These are phyloP conservation scores for Drosophila birchii DNA, from an alignment of 2,888 invertebrate species.

Conservation along the genomic window DNA sequence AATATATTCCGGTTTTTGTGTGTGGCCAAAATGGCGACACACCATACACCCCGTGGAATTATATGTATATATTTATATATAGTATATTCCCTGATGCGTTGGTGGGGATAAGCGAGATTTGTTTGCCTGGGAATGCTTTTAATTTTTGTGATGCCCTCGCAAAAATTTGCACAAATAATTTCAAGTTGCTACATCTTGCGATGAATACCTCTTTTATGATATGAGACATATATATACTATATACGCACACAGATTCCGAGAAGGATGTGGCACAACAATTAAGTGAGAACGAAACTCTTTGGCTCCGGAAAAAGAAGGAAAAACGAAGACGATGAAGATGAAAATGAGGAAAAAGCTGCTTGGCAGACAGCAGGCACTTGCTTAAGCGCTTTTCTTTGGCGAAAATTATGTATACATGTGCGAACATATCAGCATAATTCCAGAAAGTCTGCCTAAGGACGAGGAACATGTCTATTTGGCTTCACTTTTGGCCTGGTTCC, in stretches of 20 bases:
- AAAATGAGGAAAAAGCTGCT: constrained; percentile 35
- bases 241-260: neutral
- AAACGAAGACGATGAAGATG: constrained; percentile 10
- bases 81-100: constrained; percentile 2
- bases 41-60: neutral
- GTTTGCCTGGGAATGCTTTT: constrained; percentile 31
- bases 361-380: constrained; percentile 47
- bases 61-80: neutral
- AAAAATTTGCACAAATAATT: constrained; percentile 31
- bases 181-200: constrained; percentile 38
- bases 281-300: constrained; percentile 45
- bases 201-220: constrained; percentile 28
- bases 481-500: constrained; percentile 45
- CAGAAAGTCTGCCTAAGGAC: constrained; percentile 44
- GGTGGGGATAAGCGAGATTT: constrained; percentile 7
- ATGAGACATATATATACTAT: neutral
- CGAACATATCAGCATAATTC: constrained; percentile 68
- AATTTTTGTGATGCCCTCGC: constrained; percentile 14
- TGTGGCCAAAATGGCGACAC: constrained; percentile 24
- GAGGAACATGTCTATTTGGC: constrained; percentile 67
- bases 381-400: constrained; percentile 62
- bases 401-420: constrained; percentile 45
- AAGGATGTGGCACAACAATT: constrained; percentile 31
- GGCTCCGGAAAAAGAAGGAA: constrained; percentile 3
- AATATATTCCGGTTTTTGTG: constrained; percentile 26